Evolutionary conservation across 23 tunicate species (phyloP).

Genomic region (Botrylloides violaceus): DNA sequence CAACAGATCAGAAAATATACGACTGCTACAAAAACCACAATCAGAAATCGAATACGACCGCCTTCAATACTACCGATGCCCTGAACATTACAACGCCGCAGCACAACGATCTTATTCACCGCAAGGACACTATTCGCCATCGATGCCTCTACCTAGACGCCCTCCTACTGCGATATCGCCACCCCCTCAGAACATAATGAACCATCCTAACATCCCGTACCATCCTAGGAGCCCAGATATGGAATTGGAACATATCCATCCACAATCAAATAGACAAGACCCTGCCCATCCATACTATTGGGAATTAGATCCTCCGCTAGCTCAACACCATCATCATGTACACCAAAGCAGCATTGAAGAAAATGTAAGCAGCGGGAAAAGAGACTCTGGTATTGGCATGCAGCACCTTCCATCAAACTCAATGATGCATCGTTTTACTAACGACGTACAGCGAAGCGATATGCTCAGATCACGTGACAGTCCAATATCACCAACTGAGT

Average conservation of each 20-base stretch:
- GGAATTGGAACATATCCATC: neutral
- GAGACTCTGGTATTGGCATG: conserved; percentile 30
- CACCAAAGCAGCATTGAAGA: conserved; percentile 24
- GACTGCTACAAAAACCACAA: conserved; percentile 11
- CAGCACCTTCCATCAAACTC: conserved; percentile 26
- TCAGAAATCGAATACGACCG: conserved; percentile 63
- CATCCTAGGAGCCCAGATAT: conserved; percentile 4
- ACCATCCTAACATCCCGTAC: conserved; percentile 8
- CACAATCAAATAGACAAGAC: neutral
- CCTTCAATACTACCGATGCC: conserved; percentile 67
- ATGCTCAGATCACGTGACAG: conserved; percentile 21
- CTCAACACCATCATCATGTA: conserved; percentile 15
- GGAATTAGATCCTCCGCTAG: conserved; percentile 13
- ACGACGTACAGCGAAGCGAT: conserved; percentile 5
- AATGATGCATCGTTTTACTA: conserved; percentile 19
- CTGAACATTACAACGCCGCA: conserved; percentile 11
- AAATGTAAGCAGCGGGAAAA: neutral
- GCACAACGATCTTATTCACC: neutral
- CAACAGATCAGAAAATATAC: conserved; percentile 2
- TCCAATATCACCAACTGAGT: neutral
- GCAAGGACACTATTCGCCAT: neutral
- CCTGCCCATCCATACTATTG: conserved; percentile 7
- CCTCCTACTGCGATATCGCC: neutral
- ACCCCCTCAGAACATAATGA: conserved; percentile 1
- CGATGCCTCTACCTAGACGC: neutral